Conservation (phyloP, 2,113 vertebrate genomes). For the Axis porcinus region DNA sequence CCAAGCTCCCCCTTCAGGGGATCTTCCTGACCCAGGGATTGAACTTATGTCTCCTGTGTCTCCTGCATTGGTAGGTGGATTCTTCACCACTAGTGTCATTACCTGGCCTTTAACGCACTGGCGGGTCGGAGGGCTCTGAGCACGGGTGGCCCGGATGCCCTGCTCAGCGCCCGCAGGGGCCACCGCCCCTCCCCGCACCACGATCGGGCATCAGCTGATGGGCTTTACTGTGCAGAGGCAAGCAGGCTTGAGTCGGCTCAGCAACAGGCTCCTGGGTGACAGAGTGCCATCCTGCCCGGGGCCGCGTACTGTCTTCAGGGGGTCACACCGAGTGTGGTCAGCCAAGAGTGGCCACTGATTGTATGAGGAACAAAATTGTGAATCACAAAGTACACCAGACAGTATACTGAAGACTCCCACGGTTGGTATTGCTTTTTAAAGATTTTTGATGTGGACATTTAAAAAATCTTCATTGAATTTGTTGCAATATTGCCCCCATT, state of each 20-base stretch:
- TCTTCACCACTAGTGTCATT: not conserved
- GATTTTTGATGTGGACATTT: not conserved
- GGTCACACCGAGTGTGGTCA: not conserved
- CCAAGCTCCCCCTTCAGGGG: not conserved
- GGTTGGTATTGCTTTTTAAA: not conserved
- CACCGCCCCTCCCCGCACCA: rapidly evolving
- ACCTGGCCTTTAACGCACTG: not conserved
- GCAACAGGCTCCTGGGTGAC: not conserved
- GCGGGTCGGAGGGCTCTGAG: not conserved
- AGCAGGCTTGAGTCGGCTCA: not conserved
- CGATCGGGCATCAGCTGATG: rapidly evolving
- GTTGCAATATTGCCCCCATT: not conserved
- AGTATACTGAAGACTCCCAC: not conserved
- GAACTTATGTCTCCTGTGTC: not conserved
- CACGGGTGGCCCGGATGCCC: rapidly evolving
- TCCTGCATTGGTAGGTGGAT: not conserved
- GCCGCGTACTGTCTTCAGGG: not conserved
- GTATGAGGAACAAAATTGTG: not conserved
- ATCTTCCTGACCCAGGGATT: not conserved
- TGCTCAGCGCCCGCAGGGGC: not conserved
- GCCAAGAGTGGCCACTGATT: not conserved
- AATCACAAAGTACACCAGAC: not conserved
- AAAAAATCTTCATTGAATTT: not conserved
- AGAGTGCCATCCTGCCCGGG: not conserved
- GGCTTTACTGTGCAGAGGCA: no score